phyloP scores from a whole-genome alignment of 2,113 vertebrate genomes.

The Apus apus region DNA sequence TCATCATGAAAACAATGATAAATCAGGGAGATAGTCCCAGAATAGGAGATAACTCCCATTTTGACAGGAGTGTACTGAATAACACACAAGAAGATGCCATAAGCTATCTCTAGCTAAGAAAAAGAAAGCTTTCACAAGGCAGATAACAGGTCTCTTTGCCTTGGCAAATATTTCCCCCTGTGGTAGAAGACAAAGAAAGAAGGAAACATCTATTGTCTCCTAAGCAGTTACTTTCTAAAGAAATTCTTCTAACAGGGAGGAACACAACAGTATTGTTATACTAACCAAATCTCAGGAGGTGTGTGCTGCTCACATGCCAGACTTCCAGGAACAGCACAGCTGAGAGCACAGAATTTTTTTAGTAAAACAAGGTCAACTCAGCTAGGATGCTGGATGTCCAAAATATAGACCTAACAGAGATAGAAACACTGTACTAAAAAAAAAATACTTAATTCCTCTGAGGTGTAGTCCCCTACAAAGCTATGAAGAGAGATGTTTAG shows the following conservation, averaged over 20 bases:
- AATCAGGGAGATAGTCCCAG: not conserved
- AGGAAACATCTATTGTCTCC: not conserved
- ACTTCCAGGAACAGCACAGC: not conserved
- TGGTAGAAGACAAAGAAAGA: not conserved
- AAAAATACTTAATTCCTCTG: not conserved
- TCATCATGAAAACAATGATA: not conserved
- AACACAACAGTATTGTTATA: accelerated
- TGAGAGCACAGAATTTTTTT: not conserved
- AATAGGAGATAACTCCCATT: not conserved
- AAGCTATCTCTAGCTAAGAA: not conserved
- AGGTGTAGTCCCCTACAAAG: too few species aligned
- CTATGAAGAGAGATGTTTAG: not conserved
- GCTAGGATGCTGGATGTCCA: not conserved
- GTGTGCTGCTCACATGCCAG: not conserved
- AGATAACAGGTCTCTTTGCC: not conserved
- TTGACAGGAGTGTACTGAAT: not conserved
- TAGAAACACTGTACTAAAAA: not conserved
- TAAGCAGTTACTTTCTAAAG: not conserved
- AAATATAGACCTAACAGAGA: not conserved
- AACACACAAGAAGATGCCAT: not conserved
- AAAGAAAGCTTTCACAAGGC: not conserved
- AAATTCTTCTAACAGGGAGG: not conserved
- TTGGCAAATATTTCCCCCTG: not conserved
- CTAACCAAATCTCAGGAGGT: not conserved
- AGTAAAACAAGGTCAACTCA: not conserved